Evolutionary conservation across 1,140 invertebrate species (phyloP).

Genomic region (Matsumurasca onukii): DNA sequence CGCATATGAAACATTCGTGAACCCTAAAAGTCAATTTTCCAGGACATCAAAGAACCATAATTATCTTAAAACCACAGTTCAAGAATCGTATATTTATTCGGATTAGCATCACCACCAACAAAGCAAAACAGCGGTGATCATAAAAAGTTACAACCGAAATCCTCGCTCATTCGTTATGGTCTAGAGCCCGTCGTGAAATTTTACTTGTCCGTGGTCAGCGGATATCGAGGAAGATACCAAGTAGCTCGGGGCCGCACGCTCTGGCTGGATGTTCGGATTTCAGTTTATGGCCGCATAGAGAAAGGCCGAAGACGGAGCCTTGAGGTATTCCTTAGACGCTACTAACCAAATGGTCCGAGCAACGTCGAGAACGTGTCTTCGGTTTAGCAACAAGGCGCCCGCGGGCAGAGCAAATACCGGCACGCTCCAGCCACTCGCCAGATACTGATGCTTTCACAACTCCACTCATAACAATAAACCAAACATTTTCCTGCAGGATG

Average conservation of each 20-base stretch:
- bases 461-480: constrained; percentile 13
- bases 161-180: too few relatives aligned
- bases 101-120: too few relatives aligned
- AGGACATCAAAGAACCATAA: too few relatives aligned
- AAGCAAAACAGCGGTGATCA: too few relatives aligned
- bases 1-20: too few relatives aligned
- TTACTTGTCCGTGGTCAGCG: constrained; percentile 8
- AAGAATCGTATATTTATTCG: too few relatives aligned
- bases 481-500: constrained; percentile 8
- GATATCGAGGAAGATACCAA: too few relatives aligned
- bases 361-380: not conserved
- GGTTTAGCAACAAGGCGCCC: not conserved
- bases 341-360: constrained; percentile 15
- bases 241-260: constrained; percentile 1
- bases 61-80: too few relatives aligned
- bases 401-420: constrained; percentile 14
- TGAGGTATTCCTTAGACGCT: constrained; percentile 20
- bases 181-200: constrained; percentile 18
- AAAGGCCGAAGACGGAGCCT: constrained; percentile 23
- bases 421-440: not conserved
- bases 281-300: constrained; percentile 17
- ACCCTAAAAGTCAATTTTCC: too few relatives aligned
- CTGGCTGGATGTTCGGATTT: constrained; percentile 15
- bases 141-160: too few relatives aligned
- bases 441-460: constrained; percentile 22